A percentile compares a stretch with the other conserved stretches of the same genome.
Conservation (phyloP, 1,140 invertebrate genomes). For the Leptopilina clavipes region DNA sequence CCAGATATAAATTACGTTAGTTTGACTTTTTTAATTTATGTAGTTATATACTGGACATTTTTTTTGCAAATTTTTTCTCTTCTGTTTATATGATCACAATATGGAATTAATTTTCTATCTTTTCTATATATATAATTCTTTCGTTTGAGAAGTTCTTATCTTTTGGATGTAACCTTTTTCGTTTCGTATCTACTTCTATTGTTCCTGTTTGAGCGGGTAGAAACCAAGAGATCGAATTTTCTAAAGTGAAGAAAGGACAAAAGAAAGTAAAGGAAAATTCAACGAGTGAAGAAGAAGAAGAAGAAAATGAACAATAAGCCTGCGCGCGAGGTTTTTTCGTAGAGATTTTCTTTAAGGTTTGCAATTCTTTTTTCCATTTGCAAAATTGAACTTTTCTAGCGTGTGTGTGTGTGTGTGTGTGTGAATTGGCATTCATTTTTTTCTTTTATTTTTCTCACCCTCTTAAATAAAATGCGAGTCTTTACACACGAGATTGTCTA, state of each 20-base stretch:
- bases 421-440: background rate
- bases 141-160: background rate
- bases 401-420: slow-evolving; percentile 21
- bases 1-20: background rate
- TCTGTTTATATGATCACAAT: background rate
- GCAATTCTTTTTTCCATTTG: slow-evolving; percentile 24
- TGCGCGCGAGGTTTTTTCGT: slow-evolving; percentile 9
- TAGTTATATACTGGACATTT: background rate
- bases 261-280: background rate
- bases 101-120: background rate
- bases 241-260: slow-evolving; percentile 29
- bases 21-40: background rate
- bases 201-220: background rate
- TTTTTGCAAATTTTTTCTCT: background rate
- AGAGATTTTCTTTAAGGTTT: slow-evolving; percentile 24
- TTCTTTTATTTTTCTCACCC: background rate
- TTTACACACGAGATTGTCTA: slow-evolving; percentile 1
- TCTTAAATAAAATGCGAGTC: slow-evolving; percentile 18
- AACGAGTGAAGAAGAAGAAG: slow-evolving; percentile 5
- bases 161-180: background rate
- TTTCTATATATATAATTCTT: background rate
- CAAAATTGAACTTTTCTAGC: slow-evolving; percentile 17
- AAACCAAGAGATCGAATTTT: slow-evolving; percentile 15
- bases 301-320: slow-evolving; percentile 26
- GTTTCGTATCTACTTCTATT: slow-evolving; percentile 13